Conservation (phyloP, 2,113 vertebrate genomes). For the Vidua chalybeata region DNA sequence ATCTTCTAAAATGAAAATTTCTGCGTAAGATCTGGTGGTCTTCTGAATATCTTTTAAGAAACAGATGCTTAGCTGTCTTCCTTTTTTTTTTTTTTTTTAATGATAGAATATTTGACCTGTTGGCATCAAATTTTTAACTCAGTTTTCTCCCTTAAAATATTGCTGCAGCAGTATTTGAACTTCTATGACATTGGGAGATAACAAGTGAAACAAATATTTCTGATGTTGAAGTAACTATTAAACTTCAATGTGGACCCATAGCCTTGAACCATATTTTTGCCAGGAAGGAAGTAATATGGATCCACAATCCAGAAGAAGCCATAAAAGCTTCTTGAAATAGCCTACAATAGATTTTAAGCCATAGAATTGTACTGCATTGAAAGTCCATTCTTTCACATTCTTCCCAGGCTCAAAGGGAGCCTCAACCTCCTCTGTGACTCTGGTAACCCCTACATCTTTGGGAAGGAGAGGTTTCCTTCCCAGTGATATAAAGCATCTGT, state of each 20-base stretch:
- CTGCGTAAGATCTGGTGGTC: background rate
- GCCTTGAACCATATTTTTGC: background rate
- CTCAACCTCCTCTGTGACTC: background rate
- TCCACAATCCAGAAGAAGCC: background rate
- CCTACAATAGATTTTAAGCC: background rate
- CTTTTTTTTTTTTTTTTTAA: background rate
- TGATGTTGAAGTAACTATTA: conserved; percentile 6
- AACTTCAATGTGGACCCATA: background rate
- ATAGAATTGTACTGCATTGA: background rate
- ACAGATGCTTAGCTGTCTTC: background rate
- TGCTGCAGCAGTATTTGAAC: conserved; percentile 21
- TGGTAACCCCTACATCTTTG: background rate
- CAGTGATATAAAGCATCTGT: conserved; percentile 4
- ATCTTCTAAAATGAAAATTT: background rate
- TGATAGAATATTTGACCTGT: conserved; percentile 34
- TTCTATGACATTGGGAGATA: conserved; percentile 4
- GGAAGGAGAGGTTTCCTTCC: conserved; percentile 16
- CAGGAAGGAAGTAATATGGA: background rate
- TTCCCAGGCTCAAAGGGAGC: background rate
- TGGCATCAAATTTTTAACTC: conserved; percentile 31
- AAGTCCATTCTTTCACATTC: background rate
- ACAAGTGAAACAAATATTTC: conserved; percentile 41
- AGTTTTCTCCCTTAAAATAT: background rate
- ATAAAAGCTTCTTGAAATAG: conserved; percentile 2
- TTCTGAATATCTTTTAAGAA: conserved; percentile 27